Evolutionary conservation across 2,797 vertebrate species (phyloP), one percentile per base, ranked within the genome.

Genomic region (Trachurus trachurus): DNA sequence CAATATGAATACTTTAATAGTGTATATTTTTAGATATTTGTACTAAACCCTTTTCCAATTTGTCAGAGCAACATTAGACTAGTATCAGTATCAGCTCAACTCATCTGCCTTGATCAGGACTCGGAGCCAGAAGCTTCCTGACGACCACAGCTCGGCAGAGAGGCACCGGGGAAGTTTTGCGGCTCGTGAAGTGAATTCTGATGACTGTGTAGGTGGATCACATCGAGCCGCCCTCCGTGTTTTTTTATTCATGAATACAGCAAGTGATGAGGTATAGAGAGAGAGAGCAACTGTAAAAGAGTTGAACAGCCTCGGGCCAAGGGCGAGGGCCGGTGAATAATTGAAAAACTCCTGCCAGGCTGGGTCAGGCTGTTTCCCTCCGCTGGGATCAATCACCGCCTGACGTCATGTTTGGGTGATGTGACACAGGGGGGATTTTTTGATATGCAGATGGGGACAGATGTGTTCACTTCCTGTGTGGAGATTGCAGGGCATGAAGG

Each of bases 241-340:
- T 83, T 85, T 64, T 64, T 84, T 78, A 91, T 84, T 93, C 84
- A 90, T 90, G 83, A 71, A 87, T 82, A 76, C 84, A 84, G 61
- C 56, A 56, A 80, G 74, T 49, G 76, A 73, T 78, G 68, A 76
- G 45, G 37, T 81, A 68, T 66, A 57, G 68, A 78, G 76, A 78
- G 76, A 79, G 75, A 82, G 26, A 26, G 67, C 50, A 74, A 59
- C 76, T 67, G 64, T 67, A 62, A 84, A 84, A 65, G 61, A 87
- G 80, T 64, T 78, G 62, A 82, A 80, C 71, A 76, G 88, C 88
- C 87, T 78, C 61, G 0, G 71, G 81, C 80, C 83, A 86, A 74
- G 78, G 40, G 59, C 47, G 53, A 82, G 52, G 74, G 53, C 58
- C 57, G 2, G 52, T 89, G 88, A 92, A 92, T 93, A 90, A 93